Evolutionary conservation across 35 echinoderm and acorn worm genomes (phyloP).

Genomic region (Apostichopus californicus): DNA sequence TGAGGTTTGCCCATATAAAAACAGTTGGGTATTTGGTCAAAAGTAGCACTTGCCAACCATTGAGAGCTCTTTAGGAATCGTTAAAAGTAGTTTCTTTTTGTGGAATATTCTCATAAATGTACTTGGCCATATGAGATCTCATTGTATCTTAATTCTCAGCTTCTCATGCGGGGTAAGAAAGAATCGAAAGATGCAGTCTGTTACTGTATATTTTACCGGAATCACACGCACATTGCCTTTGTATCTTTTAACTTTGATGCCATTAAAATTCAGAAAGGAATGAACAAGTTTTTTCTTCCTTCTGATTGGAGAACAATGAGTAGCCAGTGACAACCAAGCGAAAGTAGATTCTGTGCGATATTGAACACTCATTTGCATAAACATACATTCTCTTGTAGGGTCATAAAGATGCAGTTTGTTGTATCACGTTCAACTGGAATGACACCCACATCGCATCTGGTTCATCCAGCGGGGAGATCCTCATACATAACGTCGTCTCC

Average conservation of each 20-base stretch:
- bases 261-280: too few species aligned
- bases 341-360: background rate
- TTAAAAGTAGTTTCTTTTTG: too few species aligned
- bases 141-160: background rate
- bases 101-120: too few species aligned
- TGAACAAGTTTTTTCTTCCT: too few species aligned
- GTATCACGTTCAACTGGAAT: constrained; percentile 87
- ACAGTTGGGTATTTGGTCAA: too few species aligned
- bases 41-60: too few species aligned
- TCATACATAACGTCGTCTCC: constrained; percentile 94
- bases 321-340: too few species aligned
- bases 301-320: too few species aligned
- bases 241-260: constrained; percentile 53
- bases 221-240: constrained; percentile 85
- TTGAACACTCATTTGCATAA: background rate
- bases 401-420: constrained; percentile 79
- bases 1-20: too few species aligned
- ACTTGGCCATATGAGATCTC: background rate
- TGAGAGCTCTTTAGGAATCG: too few species aligned
- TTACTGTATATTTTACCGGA: constrained; percentile 77
- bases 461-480: constrained; percentile 64
- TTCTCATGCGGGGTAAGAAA: background rate
- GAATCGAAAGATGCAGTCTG: background rate
- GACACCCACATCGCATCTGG: constrained; percentile 87
- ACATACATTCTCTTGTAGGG: constrained; percentile 34